Evolutionary conservation across 2,113 vertebrate genomes (phyloP), one percentile per base, ranked within the genome.

Genomic region (Clarias macrocephalus): DNA sequence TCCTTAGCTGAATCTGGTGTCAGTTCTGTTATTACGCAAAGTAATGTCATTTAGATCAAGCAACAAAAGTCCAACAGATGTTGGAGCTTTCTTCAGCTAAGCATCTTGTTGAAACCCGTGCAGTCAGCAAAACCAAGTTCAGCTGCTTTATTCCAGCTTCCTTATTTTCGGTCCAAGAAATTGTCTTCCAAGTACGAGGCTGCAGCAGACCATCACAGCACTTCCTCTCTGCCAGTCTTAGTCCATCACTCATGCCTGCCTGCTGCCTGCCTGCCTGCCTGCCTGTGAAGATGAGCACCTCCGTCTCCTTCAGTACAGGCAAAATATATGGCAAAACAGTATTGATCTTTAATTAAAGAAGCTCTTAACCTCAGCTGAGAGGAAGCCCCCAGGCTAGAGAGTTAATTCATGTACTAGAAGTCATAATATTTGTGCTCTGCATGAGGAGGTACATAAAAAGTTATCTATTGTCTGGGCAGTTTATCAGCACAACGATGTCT

Each of bases 261-360:
- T 81, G 83, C 79, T 73, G 85, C 77, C 85, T 63, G 80, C 86
- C 80, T 81, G 83, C 79, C 52, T 75, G 85, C 79, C 85, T 63
- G 80, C 86, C 80, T 73, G 86, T 73, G 89, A 57, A 91, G 93
- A 94, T 90, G 90, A 93, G 93, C 90, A 87, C 90, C 92, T 91
- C 91, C 76, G 90, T 93, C 91, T 94, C 86, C 91, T 93, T 91
- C 90, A 91, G 89, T 89, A 92, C 90, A 88, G 89, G 81, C 82
- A 91, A 92, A 95, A 96, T 94, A 95, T 94, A 95, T 90, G 90
- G 92, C 93, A 93, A 93, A 93, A 94, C 91, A 86, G 88, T 95
- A 96, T 96, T 94, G 95, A 96, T 96, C 94, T 95, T 96, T 95
- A 95, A 96, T 96, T 96, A 95, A 95, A 95, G 94, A 93, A 94